phyloP scores from a whole-genome alignment of 1,140 invertebrate species.

The Cephus cinctus region DNA sequence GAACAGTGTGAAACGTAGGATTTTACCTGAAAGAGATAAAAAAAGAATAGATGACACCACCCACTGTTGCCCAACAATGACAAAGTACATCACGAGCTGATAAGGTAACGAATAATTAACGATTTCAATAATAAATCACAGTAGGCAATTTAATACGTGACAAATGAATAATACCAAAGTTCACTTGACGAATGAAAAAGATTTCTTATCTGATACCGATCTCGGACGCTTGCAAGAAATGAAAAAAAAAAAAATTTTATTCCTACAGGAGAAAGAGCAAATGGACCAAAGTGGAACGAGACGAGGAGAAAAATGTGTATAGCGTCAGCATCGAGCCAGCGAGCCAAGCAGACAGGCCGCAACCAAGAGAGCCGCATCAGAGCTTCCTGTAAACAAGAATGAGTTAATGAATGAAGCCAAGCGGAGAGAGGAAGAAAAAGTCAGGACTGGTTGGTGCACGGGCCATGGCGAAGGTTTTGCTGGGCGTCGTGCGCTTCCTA shows the following conservation, averaged over 20 bases:
- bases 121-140: no score
- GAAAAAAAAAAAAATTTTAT: neutral
- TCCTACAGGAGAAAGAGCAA: neutral
- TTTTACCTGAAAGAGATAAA: no score
- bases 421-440: constrained; percentile 28
- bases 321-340: neutral
- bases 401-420: constrained; percentile 40
- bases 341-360: neutral
- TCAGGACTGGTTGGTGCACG: constrained; percentile 25
- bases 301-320: constrained; percentile 16
- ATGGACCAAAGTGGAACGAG: constrained; percentile 4
- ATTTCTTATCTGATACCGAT: no score
- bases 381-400: constrained; percentile 47
- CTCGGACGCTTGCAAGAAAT: no score
- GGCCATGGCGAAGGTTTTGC: constrained; percentile 22
- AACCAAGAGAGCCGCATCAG: constrained; percentile 10
- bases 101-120: no score
- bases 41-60: no score
- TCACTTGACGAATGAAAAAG: no score
- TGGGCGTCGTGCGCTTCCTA: constrained; percentile 17
- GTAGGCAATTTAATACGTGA: no score
- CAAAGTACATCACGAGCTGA: no score
- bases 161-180: no score
- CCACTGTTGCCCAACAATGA: no score
- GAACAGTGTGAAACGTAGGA: no score